Conservation (phyloP, 2,113 vertebrate species). For the Nibea coibor region DNA sequence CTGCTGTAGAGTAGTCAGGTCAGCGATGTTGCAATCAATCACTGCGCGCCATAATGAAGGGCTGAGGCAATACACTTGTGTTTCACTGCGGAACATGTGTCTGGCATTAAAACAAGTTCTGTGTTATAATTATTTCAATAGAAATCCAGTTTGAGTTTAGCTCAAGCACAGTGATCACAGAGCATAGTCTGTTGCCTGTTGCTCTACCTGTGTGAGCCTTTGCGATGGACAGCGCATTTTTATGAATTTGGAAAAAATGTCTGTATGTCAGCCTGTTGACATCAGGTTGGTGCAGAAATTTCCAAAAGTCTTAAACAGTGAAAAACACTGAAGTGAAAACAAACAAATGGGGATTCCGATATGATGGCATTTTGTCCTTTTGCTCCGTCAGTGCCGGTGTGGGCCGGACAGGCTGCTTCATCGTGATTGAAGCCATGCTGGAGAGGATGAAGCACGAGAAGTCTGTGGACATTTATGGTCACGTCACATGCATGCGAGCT, state of each 20-base stretch:
- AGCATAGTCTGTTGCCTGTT: no score
- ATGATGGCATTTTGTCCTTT: background rate
- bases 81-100: background rate
- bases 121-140: background rate
- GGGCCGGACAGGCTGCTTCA: conserved; percentile 95
- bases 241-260: no score
- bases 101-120: background rate
- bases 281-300: no score
- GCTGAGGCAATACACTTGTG: background rate
- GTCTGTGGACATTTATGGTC: conserved; percentile 94
- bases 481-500: conserved; percentile 95
- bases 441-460: conserved; percentile 96
- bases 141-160: no score
- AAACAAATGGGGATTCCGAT: background rate
- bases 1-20: background rate
- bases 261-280: no score
- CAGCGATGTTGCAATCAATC: conserved; percentile 7
- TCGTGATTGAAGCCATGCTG: conserved; percentile 96
- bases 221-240: no score
- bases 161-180: no score
- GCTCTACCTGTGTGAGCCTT: no score
- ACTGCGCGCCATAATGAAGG: background rate
- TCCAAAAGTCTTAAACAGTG: no score
- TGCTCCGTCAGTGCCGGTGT: conserved; percentile 88
- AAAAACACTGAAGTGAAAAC: no score